Evolutionary conservation across 2,888 invertebrate species (phyloP), one percentile per base, ranked within the genome.

Genomic region (Lithodes maja): DNA sequence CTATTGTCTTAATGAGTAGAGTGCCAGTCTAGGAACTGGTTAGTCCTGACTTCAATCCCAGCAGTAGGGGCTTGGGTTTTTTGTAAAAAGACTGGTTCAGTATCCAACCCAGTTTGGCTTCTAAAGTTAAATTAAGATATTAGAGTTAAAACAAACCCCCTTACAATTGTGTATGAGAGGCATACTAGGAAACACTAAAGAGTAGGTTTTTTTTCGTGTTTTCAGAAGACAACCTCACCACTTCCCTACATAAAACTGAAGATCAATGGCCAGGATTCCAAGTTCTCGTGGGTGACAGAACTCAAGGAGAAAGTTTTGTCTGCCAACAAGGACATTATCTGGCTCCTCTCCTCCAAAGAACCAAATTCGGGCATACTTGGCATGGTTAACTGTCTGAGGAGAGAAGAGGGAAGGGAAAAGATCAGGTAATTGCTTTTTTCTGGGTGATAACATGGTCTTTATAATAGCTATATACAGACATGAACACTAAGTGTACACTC

Each of bases 321-420:
- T 90, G 95, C 94, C 55, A 93, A 94, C 92, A 95, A 96, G 92
- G 95, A 93, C 87, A 94, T 94, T 80, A 92, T 95, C 71, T 95
- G 95, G 95, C 92, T 97, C 69, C 95, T 96, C 86, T 95, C 96
- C 89, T 95, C 96, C 93, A 96, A 96, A 77, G 95, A 96, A 92
- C 95, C 96, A 90, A 93, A 95, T 53, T 95, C 95, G 93, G 99
- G 99, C 15, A 95, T 97, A 92, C 95, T 98, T 87, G 99, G 99
- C 79, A 95, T 99, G 93, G 96, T 97, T 93, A 97, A 98, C 93
- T 99, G 99, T 94, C 95, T 99, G 92, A 96, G 96, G 93, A 96
- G 96, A 92, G 99, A 99, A 95, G 95, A 96, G 3, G 98, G 98
- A 92, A 98, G 98, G 49, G 94, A 95, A 89, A 96, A 96, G 92